A percentile compares a stretch with the other conserved stretches of the same genome.
Evolutionary conservation across 2,797 vertebrate species (phyloP).

Genomic region (Melanotaenia maccullochi): DNA sequence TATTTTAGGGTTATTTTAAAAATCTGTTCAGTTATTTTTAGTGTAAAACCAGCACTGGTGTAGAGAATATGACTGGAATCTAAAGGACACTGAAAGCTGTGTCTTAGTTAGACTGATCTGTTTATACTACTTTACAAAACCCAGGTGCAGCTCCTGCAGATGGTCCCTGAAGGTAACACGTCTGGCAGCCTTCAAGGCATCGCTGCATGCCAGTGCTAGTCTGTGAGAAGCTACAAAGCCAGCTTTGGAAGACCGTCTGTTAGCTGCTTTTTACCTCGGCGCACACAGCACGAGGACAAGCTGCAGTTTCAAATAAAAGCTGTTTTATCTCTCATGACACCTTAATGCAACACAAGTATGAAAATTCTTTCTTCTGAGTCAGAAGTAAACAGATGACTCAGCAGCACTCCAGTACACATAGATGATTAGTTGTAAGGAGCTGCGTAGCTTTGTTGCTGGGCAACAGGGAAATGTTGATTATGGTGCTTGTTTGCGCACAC

Average conservation of each 20-base stretch:
- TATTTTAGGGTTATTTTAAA: too few relatives aligned
- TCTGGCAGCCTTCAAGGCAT: not conserved
- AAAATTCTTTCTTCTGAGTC: constrained; percentile 35
- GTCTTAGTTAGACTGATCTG: not conserved
- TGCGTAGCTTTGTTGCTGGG: constrained; percentile 7
- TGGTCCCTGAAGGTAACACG: constrained; percentile 2
- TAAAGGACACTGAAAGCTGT: too few relatives aligned
- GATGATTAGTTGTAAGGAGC: constrained; percentile 1
- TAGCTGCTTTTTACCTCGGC: not conserved
- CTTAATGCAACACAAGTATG: constrained; percentile 38
- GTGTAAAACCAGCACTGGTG: too few relatives aligned
- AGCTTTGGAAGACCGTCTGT: not conserved
- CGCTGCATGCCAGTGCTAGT: not conserved
- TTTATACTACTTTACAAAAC: not conserved
- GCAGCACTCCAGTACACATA: constrained; percentile 17
- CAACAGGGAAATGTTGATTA: constrained; percentile 16
- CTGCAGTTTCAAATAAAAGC: not conserved
- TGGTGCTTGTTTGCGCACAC: not conserved
- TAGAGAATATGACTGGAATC: too few relatives aligned
- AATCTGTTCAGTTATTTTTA: too few relatives aligned
- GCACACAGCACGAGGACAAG: too few relatives aligned
- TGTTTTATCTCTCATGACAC: constrained; percentile 4
- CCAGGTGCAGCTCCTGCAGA: too few relatives aligned
- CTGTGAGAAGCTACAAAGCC: not conserved
- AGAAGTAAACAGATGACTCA: constrained; percentile 60